These are phyloP conservation scores for Otolemur garnettii DNA, from an alignment of 2,113 vertebrate species.

Conservation along the genomic window DNA sequence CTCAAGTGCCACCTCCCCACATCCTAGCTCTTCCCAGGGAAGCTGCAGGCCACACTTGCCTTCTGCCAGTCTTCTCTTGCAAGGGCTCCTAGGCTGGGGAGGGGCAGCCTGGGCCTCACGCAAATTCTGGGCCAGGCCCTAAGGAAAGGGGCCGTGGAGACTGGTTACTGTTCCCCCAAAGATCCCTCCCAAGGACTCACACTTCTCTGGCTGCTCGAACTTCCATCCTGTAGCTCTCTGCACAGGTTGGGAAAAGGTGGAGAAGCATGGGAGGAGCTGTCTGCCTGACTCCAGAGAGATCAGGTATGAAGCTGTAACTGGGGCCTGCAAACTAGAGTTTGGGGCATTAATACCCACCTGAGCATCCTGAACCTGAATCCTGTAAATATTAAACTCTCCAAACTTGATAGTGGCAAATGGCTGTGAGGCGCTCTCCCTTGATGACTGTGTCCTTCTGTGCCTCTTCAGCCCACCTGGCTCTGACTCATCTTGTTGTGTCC, in stretches of 20 bases:
- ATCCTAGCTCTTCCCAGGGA: not conserved
- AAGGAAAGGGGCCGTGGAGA: not conserved
- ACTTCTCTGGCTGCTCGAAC: not conserved
- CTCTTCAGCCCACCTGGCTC: not conserved
- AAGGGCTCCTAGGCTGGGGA: not conserved
- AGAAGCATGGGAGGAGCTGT: not conserved
- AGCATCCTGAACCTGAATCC: not conserved
- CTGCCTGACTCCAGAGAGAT: not conserved
- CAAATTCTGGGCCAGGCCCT: not conserved
- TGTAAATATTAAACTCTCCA: not conserved
- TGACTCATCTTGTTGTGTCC: not conserved
- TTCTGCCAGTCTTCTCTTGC: not conserved
- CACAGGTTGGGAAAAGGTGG: not conserved
- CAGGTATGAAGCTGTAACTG: not conserved
- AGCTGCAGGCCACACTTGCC: not conserved
- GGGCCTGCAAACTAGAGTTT: not conserved
- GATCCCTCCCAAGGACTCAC: not conserved
- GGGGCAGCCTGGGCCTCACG: not conserved
- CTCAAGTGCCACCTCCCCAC: not conserved
- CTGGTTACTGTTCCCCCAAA: not conserved
- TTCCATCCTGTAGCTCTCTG: not conserved
- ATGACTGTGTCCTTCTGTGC: not conserved
- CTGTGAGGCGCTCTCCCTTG: not conserved
- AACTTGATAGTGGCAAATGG: not conserved
- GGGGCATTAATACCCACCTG: not conserved